Conservation (phyloP, 1,140 invertebrate species). For the Bombus picipes region DNA sequence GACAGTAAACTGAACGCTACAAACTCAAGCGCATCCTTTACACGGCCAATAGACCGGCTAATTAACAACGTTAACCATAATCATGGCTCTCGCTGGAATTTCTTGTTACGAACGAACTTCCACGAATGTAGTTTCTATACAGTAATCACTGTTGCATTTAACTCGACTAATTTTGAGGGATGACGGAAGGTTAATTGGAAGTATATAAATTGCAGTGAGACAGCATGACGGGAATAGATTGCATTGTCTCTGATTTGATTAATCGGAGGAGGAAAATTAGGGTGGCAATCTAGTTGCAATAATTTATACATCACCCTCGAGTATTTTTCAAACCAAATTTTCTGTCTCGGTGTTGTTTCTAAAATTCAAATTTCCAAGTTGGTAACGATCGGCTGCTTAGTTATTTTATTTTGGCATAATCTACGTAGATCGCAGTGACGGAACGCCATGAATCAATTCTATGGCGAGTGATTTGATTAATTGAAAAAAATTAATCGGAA, state of each 20-base stretch:
- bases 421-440: too few relatives aligned
- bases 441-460: too few relatives aligned
- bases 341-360: not conserved
- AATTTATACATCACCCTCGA: not conserved
- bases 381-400: rapidly evolving
- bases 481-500: not conserved
- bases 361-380: not conserved
- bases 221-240: not conserved
- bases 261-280: not conserved
- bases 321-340: not conserved
- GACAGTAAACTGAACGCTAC: not conserved
- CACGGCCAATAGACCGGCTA: conserved; percentile 4
- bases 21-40: conserved; percentile 8
- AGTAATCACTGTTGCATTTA: too few relatives aligned
- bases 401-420: not conserved
- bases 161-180: not conserved
- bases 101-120: not conserved
- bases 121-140: not conserved
- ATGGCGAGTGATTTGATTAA: too few relatives aligned
- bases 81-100: not conserved
- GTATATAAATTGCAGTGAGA: not conserved
- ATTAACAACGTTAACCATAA: conserved; percentile 30
- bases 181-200: not conserved
- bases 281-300: not conserved
- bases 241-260: not conserved